Percentiles rank a stretch among this genome's conserved stretches.
These are phyloP conservation scores for Madoqua kirkii DNA, from an alignment of 2,113 vertebrate genomes.

Conservation along the genomic window DNA sequence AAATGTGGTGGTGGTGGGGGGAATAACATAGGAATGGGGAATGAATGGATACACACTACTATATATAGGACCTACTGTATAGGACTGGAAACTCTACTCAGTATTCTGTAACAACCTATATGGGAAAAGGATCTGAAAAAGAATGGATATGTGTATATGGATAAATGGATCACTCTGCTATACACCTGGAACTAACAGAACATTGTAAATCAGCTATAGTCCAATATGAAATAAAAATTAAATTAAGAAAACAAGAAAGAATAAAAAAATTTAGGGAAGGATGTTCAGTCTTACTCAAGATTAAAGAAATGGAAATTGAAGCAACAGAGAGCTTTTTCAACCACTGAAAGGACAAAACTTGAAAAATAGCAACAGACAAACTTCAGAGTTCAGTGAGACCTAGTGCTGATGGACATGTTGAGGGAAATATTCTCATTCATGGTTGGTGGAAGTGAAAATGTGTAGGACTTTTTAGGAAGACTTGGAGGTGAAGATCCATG, in stretches of 20 bases:
- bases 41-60: background rate
- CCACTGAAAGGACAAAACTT: background rate
- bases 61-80: background rate
- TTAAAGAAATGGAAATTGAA: background rate
- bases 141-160: background rate
- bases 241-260: background rate
- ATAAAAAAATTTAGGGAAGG: background rate
- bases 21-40: background rate
- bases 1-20: too few relatives aligned
- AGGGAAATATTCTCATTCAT: background rate
- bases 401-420: rapidly evolving
- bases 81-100: background rate
- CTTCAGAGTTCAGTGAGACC: background rate
- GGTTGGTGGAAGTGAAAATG: background rate
- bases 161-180: background rate
- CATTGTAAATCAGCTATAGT: background rate
- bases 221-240: background rate
- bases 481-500: background rate
- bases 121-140: background rate
- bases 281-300: background rate
- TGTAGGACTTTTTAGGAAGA: background rate
- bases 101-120: background rate
- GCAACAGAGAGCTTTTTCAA: background rate
- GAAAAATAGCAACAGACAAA: background rate
- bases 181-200: background rate